A percentile compares a stretch with the other conserved stretches of the same genome.
Conservation (phyloP, 2,113 vertebrate genomes). For the Pteropus alecto region DNA sequence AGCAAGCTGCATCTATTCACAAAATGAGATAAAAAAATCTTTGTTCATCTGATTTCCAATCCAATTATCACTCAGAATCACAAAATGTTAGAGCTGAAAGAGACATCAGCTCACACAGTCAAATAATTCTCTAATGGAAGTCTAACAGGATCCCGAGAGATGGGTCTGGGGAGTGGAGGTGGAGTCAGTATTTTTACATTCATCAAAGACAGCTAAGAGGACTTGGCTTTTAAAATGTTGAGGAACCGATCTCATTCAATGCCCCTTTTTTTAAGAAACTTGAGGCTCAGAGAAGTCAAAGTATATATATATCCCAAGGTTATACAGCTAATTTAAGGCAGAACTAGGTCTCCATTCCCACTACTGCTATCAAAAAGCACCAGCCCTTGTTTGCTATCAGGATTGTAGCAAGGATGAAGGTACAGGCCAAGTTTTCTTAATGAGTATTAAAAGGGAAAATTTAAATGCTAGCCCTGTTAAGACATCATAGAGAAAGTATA, state of each 20-base stretch:
- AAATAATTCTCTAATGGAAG: neutral
- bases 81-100: neutral
- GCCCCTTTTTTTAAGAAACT: neutral
- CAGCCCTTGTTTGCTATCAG: conserved; percentile 71
- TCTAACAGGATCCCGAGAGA: neutral
- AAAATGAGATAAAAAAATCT: neutral
- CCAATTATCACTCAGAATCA: neutral
- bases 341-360: neutral
- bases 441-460: conserved; percentile 63
- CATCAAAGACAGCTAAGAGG: neutral
- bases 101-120: neutral
- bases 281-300: neutral
- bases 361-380: neutral
- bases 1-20: neutral
- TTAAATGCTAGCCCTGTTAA: neutral
- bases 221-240: neutral
- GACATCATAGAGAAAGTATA: neutral
- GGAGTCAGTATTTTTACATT: neutral
- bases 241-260: neutral
- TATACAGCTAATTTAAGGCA: neutral
- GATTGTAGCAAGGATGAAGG: conserved; percentile 68
- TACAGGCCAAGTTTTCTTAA: conserved; percentile 67
- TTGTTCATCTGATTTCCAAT: conserved; percentile 1
- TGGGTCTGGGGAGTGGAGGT: neutral
- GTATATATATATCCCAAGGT: neutral